phyloP scores from a whole-genome alignment of 2,888 invertebrate genomes.

The Augiades crinisus region DNA sequence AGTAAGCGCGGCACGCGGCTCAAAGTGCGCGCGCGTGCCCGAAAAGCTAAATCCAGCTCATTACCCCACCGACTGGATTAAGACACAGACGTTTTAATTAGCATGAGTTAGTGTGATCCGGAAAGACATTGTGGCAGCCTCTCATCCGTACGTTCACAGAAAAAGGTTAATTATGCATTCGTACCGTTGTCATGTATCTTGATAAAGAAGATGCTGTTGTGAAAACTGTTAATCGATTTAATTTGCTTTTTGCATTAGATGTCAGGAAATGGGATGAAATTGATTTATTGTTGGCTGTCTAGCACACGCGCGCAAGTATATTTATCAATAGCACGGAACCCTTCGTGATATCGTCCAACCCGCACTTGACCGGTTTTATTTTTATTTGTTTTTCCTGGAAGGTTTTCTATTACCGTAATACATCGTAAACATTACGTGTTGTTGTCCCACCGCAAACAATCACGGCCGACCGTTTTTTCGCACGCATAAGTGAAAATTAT shows the following conservation, averaged over 20 bases:
- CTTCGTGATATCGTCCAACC: too few relatives aligned
- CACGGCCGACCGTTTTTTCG: neutral
- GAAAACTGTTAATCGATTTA: too few relatives aligned
- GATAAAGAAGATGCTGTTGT: too few relatives aligned
- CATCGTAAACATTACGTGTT: neutral
- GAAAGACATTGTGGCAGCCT: neutral
- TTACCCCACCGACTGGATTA: neutral
- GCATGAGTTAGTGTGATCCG: neutral
- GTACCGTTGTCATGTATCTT: too few relatives aligned
- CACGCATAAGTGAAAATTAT: conserved; percentile 8
- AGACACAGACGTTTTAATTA: neutral
- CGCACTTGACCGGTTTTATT: too few relatives aligned
- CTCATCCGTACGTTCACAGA: neutral
- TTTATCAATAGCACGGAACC: too few relatives aligned
- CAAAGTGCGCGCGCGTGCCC: neutral
- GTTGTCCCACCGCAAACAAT: neutral
- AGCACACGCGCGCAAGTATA: too few relatives aligned
- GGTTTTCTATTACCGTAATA: neutral
- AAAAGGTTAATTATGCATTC: too few relatives aligned
- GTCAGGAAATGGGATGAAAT: too few relatives aligned
- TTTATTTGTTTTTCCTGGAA: too few relatives aligned
- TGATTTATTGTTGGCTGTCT: too few relatives aligned
- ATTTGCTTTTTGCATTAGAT: too few relatives aligned
- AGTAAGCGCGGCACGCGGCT: neutral
- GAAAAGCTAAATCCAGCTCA: neutral